These are phyloP conservation scores for Eristalis pertinax DNA, from an alignment of 2,888 invertebrate species.

Conservation along the genomic window DNA sequence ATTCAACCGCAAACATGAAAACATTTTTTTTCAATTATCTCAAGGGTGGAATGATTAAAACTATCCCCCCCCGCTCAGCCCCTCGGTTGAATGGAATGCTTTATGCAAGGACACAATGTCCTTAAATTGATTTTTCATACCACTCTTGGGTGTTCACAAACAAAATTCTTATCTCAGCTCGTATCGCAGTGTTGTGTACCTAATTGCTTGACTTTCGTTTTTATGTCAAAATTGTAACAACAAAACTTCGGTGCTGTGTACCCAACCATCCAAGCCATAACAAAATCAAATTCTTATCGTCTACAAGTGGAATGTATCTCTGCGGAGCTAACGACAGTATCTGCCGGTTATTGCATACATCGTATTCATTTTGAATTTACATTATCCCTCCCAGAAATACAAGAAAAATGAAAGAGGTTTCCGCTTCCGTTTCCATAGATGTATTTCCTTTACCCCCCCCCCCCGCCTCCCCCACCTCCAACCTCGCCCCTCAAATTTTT, in stretches of 20 bases:
- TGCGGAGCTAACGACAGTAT: not conserved
- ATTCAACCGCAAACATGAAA: not conserved
- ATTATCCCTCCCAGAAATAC: not conserved
- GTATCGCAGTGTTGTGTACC: slow-evolving; percentile 8
- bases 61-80: not conserved
- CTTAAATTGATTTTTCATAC: slow-evolving; percentile 17
- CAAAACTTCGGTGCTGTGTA: not conserved
- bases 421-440: slow-evolving; percentile 18
- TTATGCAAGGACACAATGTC: slow-evolving; percentile 25
- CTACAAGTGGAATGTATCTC: slow-evolving; percentile 13
- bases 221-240: slow-evolving; percentile 40
- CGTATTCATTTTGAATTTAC: slow-evolving; percentile 2
- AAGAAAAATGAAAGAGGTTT: not conserved
- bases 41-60: not conserved
- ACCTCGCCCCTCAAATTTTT: slow-evolving; percentile 31
- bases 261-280: not conserved
- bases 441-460: slow-evolving; percentile 31
- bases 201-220: slow-evolving; percentile 10
- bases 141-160: not conserved
- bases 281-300: slow-evolving; percentile 34
- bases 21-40: not conserved
- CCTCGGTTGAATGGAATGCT: slow-evolving; percentile 7
- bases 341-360: not conserved
- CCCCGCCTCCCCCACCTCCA: not conserved
- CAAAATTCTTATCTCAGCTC: not conserved